phyloP scores from a whole-genome alignment of 2,797 vertebrate genomes.

The Chaetophractus vellerosus region DNA sequence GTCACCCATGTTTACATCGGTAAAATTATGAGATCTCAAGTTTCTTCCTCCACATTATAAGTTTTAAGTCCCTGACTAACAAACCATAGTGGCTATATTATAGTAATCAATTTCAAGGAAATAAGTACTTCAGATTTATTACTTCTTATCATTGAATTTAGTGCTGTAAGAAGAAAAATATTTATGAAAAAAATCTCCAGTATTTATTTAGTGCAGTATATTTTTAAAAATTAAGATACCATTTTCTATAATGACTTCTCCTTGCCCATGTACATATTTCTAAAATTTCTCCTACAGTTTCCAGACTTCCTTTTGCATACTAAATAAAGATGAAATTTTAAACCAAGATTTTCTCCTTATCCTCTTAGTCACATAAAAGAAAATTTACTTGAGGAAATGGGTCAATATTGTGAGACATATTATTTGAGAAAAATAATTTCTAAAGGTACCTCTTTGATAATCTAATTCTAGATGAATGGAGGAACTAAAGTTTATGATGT shows the following conservation, averaged over 20 bases:
- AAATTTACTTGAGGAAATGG: background rate
- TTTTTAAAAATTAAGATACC: background rate
- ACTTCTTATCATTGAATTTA: background rate
- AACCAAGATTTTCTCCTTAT: background rate
- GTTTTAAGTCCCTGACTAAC: background rate
- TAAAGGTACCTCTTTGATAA: background rate
- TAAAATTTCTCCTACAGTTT: background rate
- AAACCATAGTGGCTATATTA: background rate
- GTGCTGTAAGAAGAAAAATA: background rate
- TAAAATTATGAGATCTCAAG: background rate
- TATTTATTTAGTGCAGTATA: background rate
- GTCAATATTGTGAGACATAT: background rate
- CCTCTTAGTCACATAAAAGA: slow-evolving; percentile 13
- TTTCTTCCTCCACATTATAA: background rate
- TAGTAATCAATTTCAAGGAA: background rate
- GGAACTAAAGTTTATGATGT: background rate
- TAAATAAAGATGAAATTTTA: background rate
- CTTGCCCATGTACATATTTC: background rate
- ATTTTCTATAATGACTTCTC: background rate
- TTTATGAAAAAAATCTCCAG: background rate
- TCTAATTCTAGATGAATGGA: slow-evolving; percentile 18
- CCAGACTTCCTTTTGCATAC: background rate
- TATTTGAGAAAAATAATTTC: slow-evolving; percentile 5
- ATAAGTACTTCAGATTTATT: background rate
- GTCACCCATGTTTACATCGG: background rate